phyloP scores from a whole-genome alignment of 2,113 vertebrate species.

The Neolamprologus ventralis region DNA sequence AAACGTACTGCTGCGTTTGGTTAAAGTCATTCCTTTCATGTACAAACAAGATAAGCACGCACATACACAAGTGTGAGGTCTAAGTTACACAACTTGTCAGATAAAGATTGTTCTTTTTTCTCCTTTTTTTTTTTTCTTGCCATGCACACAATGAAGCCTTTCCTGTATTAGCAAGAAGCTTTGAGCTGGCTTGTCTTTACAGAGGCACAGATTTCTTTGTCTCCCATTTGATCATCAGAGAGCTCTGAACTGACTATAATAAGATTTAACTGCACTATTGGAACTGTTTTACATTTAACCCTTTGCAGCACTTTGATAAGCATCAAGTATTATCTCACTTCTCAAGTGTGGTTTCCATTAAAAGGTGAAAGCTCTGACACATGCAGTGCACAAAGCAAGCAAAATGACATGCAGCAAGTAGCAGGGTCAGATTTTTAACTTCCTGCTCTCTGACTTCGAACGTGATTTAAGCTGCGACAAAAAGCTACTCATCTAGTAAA shows the following conservation, averaged over 20 bases:
- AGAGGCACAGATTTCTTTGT: not conserved
- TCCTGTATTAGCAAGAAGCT: constrained; percentile 4
- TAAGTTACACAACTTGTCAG: constrained; percentile 32
- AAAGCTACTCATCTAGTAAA: not conserved
- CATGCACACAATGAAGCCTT: not conserved
- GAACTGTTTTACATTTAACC: not conserved
- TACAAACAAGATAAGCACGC: constrained; percentile 59
- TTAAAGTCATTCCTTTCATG: constrained; percentile 51
- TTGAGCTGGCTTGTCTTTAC: not conserved
- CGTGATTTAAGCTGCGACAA: not conserved
- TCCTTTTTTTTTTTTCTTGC: not conserved
- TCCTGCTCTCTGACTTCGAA: not conserved
- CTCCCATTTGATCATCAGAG: not conserved
- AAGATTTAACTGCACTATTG: not conserved
- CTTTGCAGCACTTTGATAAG: not conserved
- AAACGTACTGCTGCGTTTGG: constrained; percentile 40
- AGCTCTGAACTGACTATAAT: not conserved
- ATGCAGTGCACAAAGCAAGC: not conserved
- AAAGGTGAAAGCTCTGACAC: not conserved
- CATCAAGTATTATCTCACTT: not conserved
- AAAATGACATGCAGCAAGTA: not conserved
- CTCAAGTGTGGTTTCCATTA: not conserved
- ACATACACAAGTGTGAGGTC: constrained; percentile 7
- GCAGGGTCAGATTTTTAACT: not conserved
- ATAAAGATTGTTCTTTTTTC: constrained; percentile 11